Evolutionary conservation across 2,888 invertebrate genomes (phyloP).

Genomic region (Drosophila paranaensis): DNA sequence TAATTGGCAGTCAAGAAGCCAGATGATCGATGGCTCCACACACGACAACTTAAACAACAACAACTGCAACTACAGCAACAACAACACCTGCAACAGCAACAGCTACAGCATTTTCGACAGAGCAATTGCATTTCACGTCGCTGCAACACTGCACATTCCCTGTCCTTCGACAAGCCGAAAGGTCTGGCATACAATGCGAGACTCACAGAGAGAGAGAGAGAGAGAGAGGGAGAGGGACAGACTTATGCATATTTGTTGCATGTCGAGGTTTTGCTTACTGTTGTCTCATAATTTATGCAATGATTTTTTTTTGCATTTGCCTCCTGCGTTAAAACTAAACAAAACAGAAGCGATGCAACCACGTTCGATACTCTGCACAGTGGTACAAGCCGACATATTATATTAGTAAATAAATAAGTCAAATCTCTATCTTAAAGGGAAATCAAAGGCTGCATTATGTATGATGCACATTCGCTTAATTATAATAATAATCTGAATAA

Average conservation of each 20-base stretch:
- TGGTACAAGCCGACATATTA: not conserved
- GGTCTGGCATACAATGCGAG: not conserved
- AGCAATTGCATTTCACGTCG: conserved; percentile 40
- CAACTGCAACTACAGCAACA: not conserved
- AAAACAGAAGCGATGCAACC: conserved; percentile 44
- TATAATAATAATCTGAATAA: too few species aligned
- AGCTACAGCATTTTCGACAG: conserved; percentile 10
- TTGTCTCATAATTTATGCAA: conserved; percentile 64
- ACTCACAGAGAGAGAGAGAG: not conserved
- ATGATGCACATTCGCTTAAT: too few species aligned
- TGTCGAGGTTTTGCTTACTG: conserved; percentile 35
- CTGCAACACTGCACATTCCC: conserved; percentile 11
- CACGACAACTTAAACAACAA: conserved; percentile 1
- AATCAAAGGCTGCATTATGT: too few species aligned
- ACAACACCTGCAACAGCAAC: not conserved
- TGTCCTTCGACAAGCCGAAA: not conserved
- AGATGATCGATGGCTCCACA: conserved; percentile 39
- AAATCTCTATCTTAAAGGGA: too few species aligned
- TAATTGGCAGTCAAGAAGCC: conserved; percentile 67
- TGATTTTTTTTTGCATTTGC: conserved; percentile 53
- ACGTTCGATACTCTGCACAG: conserved; percentile 23
- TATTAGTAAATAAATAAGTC: too few species aligned
- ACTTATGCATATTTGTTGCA: conserved; percentile 68
- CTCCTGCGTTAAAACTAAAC: conserved; percentile 58
- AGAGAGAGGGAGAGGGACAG: not conserved